Conservation (phyloP, 1,140 invertebrate genomes). For the Myzus persicae region DNA sequence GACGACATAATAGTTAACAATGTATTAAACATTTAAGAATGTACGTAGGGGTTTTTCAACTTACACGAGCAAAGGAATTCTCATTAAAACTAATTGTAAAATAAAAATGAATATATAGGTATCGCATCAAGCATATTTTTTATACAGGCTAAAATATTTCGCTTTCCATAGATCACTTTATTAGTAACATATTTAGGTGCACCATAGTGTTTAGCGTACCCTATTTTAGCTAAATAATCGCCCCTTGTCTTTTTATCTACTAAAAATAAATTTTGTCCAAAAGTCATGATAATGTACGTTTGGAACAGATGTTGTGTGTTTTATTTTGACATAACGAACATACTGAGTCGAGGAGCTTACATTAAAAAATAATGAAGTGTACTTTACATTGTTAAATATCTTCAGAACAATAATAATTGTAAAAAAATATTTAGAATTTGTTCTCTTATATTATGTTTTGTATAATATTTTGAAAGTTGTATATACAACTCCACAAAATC, state of each 20-base stretch:
- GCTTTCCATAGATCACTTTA: background rate
- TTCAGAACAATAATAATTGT: too few relatives aligned
- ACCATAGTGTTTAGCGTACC: background rate
- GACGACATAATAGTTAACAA: background rate
- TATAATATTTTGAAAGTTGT: background rate
- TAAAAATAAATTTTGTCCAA: background rate
- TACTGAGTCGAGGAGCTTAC: background rate
- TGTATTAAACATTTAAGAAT: background rate
- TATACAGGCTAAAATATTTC: too few relatives aligned
- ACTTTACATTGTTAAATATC: too few relatives aligned
- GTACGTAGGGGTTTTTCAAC: background rate
- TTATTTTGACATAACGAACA: background rate
- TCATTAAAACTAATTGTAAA: background rate
- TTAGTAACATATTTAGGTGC: background rate
- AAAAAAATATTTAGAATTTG: too few relatives aligned
- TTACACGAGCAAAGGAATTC: background rate
- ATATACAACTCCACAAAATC: background rate
- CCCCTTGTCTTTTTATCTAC: background rate
- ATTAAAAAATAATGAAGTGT: too few relatives aligned
- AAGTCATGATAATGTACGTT: background rate
- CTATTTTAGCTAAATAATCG: background rate
- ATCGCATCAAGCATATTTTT: background rate
- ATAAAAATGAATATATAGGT: background rate
- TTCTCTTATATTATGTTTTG: background rate
- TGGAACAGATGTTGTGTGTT: background rate